Conservation (phyloP, 2,797 vertebrate genomes). For the Jordanella pulchra region DNA sequence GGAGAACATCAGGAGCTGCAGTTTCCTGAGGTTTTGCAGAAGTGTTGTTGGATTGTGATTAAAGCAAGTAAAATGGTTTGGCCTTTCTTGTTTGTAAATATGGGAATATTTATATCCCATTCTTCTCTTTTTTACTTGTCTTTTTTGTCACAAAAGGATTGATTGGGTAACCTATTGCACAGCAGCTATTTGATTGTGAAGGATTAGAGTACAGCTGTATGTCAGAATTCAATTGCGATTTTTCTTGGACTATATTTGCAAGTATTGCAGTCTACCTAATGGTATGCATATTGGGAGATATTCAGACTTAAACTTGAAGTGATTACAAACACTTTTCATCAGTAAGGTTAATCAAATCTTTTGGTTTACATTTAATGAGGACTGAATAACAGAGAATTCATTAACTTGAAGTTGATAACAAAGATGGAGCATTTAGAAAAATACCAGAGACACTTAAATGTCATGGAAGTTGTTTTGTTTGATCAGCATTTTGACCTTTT, state of each 20-base stretch:
- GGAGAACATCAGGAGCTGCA: slow-evolving; percentile 41
- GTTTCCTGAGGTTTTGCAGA: slow-evolving; percentile 6
- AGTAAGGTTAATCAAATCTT: slow-evolving; percentile 44
- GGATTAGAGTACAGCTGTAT: neutral
- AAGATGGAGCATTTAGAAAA: slow-evolving; percentile 3
- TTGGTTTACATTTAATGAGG: neutral
- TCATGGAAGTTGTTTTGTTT: slow-evolving; percentile 34
- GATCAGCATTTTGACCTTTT: slow-evolving; percentile 39
- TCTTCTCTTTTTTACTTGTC: neutral
- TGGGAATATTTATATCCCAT: neutral
- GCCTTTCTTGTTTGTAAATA: neutral
- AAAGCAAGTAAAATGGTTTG: neutral
- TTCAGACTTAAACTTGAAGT: neutral
- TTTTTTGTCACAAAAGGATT: neutral
- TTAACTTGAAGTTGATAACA: slow-evolving; percentile 36
- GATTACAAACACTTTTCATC: slow-evolving; percentile 28
- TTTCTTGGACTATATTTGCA: neutral
- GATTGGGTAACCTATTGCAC: too few species aligned
- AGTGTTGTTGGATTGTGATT: neutral
- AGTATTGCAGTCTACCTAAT: slow-evolving; percentile 17
- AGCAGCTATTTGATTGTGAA: neutral
- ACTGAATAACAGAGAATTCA: slow-evolving; percentile 26
- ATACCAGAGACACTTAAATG: slow-evolving; percentile 28
- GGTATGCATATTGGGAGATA: slow-evolving; percentile 40
- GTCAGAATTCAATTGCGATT: neutral